Evolutionary conservation across 2,113 vertebrate genomes (phyloP), one percentile per base, ranked within the genome.

Genomic region (Centropus bengalensis): DNA sequence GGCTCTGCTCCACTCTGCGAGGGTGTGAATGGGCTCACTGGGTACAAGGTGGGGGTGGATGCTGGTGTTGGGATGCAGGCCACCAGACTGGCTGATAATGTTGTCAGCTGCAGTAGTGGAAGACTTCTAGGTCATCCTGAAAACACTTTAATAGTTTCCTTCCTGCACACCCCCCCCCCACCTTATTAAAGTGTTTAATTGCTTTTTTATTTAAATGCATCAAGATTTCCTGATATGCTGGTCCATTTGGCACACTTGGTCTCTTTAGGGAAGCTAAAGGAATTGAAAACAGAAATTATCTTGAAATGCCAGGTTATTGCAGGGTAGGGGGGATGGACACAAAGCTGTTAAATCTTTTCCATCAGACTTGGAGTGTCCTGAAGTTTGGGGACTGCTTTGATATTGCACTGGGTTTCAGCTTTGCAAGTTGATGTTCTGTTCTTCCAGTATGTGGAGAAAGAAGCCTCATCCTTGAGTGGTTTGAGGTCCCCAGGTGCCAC

Each of bases 151-250:
- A 68, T 23, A 23, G 38, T 54, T 89, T 64, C 69, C 56, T 79
- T 71, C 73, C 74, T 6, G 7, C 27, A 36, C 36, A 36, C 27
- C 7, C 18, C 33, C 32, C 66, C 6, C 26, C 8, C n/a, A 30
- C 56, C 55, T 58, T 80, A 77, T 67, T 60, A 20, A 83, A 71
- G 38, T 55, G 77, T 78, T 92, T 92, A 94, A 94, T 91, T 94
- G 83, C 73, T 67, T 88, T 93, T 32, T 77, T 36, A 40, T 73
- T 93, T 90, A 77, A 88, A 76, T 63, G 56, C 71, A 44, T n/a
- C 38, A 8, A 67, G 80, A 83, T 93, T 55, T 83, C 64, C 80
- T 67, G 80, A 83, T 71, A 62, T 1, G 20, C 18, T 13, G 3
- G 33, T 47, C 60, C 23, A 3, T 89, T 75, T 83, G 76, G 71